Percentiles rank a stretch among this genome's conserved stretches.
These are phyloP conservation scores for Agraylea sexmaculata DNA, from an alignment of 1,140 invertebrate species.

Conservation along the genomic window DNA sequence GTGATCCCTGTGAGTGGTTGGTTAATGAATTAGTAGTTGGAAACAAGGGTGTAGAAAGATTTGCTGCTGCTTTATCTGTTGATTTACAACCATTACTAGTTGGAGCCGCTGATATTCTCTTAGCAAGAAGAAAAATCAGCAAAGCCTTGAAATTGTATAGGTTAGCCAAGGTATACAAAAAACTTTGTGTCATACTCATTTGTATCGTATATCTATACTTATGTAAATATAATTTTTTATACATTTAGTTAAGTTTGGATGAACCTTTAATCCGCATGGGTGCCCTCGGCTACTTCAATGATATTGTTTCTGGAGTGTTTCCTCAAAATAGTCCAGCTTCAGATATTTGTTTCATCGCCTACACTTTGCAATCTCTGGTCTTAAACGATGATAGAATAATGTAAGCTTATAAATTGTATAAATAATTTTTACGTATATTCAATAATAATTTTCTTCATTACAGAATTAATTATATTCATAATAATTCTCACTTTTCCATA, in stretches of 20 bases:
- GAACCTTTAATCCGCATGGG: conserved; percentile 14
- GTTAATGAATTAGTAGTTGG: conserved; percentile 11
- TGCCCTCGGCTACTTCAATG: conserved; percentile 14
- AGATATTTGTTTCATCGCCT: conserved; percentile 14
- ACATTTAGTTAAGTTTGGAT: conserved; percentile 15
- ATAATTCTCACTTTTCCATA: conserved; percentile 11
- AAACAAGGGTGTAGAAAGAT: conserved; percentile 11
- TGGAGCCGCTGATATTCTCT: conserved; percentile 15
- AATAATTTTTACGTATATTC: not conserved
- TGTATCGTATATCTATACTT: too few relatives aligned
- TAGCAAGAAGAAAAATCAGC: conserved; percentile 3
- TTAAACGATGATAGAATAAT: conserved; percentile 10
- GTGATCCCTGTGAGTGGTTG: conserved; percentile 17
- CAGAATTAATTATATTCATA: conserved; percentile 16
- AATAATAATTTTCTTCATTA: conserved; percentile 3
- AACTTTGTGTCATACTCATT: too few relatives aligned
- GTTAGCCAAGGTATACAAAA: conserved; percentile 18
- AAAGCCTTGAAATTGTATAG: conserved; percentile 14
- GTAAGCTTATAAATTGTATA: conserved; percentile 7
- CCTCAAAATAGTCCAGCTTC: conserved; percentile 14
- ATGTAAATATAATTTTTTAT: conserved; percentile 6
- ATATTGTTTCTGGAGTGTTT: conserved; percentile 9
- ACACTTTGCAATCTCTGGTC: conserved; percentile 8
- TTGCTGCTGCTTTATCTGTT: conserved; percentile 14
- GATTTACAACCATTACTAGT: conserved; percentile 12